These are phyloP conservation scores for Cataglyphis cursor DNA, from an alignment of 2,888 invertebrate genomes.

Conservation along the genomic window DNA sequence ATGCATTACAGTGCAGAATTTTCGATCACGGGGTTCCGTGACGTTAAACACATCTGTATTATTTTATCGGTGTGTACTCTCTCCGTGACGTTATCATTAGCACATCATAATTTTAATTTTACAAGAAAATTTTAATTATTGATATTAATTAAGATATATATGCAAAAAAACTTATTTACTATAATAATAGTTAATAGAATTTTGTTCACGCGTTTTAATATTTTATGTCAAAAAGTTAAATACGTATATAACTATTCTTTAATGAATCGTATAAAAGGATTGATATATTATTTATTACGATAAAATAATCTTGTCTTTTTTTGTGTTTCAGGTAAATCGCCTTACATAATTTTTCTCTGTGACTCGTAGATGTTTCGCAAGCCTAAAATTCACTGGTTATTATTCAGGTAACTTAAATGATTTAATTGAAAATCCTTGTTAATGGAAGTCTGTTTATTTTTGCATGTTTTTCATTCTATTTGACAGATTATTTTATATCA, in stretches of 20 bases:
- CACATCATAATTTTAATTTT: constrained; percentile 15
- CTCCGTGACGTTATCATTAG: constrained; percentile 22
- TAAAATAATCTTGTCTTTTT: constrained; percentile 10
- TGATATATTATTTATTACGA: not conserved
- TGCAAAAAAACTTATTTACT: not conserved
- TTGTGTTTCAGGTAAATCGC: constrained; percentile 40
- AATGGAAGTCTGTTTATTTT: not conserved
- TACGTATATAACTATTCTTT: not conserved
- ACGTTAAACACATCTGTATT: constrained; percentile 50
- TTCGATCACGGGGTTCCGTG: constrained; percentile 35
- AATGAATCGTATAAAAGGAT: not conserved
- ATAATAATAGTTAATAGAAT: not conserved
- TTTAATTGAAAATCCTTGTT: not conserved
- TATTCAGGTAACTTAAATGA: constrained; percentile 37
- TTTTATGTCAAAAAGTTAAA: not conserved
- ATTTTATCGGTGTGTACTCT: constrained; percentile 36
- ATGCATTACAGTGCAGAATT: constrained; percentile 54
- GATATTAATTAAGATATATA: not conserved
- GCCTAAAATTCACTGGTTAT: not conserved
- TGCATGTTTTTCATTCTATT: not conserved
- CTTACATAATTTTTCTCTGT: not conserved
- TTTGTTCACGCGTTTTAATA: not conserved
- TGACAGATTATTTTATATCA: not conserved
- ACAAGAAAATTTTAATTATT: constrained; percentile 20
- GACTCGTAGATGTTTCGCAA: not conserved